A percentile compares a stretch with the other conserved stretches of the same genome.
Conservation (phyloP, 2,888 invertebrate genomes). For the Silvanus unidentatus region DNA sequence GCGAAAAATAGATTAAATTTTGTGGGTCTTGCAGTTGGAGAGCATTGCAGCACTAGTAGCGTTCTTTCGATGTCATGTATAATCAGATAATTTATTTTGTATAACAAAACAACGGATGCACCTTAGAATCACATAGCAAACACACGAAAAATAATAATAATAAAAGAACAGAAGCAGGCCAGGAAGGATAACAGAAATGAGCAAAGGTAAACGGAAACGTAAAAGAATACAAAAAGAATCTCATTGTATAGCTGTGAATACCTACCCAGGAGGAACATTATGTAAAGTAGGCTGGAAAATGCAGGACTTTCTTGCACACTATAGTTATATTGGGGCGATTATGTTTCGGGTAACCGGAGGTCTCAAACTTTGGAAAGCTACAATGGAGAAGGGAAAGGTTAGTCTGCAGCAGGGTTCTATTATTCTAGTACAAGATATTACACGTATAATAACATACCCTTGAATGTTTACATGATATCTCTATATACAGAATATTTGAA, state of each 20-base stretch:
- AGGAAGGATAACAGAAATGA: slow-evolving; percentile 30
- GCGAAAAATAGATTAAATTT: too few species aligned
- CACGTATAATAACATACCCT: too few species aligned
- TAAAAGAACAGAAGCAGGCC: slow-evolving; percentile 24
- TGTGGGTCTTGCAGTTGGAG: too few species aligned
- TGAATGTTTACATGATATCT: too few species aligned
- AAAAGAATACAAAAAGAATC: slow-evolving; percentile 38
- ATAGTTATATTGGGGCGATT: slow-evolving; percentile 24
- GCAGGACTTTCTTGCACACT: slow-evolving; percentile 20
- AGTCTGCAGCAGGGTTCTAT: too few species aligned
- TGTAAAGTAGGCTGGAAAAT: slow-evolving; percentile 36
- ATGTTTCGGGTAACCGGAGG: slow-evolving; percentile 7
- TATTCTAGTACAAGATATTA: too few species aligned
- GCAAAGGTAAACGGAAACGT: slow-evolving; percentile 34
- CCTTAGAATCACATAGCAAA: slow-evolving; percentile 29
- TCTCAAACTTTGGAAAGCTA: slow-evolving; percentile 1
- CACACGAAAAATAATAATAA: slow-evolving; percentile 32
- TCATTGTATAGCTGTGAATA: slow-evolving; percentile 35
- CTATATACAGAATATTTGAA: too few species aligned
- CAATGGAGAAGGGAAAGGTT: too few species aligned
- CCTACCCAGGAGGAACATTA: slow-evolving; percentile 42
- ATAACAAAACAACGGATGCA: slow-evolving; percentile 35
- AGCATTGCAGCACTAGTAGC: too few species aligned
- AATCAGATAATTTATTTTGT: slow-evolving; percentile 1
- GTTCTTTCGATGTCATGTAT: too few species aligned